These are phyloP conservation scores for Megalopta genalis DNA, from an alignment of 1,140 invertebrate genomes.

Conservation along the genomic window DNA sequence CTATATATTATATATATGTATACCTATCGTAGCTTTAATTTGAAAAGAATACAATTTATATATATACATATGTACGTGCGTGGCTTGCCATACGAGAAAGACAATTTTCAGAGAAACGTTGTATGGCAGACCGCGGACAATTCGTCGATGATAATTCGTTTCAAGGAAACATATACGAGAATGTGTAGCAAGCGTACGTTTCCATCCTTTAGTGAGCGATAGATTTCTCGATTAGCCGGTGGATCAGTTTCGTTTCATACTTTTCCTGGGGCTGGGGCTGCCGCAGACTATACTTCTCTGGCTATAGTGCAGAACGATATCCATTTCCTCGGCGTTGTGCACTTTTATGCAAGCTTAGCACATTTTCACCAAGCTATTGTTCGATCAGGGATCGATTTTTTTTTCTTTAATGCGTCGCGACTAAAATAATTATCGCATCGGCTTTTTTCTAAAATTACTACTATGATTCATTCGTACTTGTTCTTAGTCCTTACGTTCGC, in stretches of 20 bases:
- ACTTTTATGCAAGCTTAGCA: no score
- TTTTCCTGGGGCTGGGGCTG: slow-evolving; percentile 15
- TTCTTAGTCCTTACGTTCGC: no score
- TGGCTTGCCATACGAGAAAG: slow-evolving; percentile 1
- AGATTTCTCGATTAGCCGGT: slow-evolving; percentile 10
- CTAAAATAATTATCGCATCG: no score
- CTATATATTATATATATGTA: slow-evolving; percentile 30
- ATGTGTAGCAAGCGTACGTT: not conserved
- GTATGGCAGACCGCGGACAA: slow-evolving; percentile 6
- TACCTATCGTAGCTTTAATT: slow-evolving; percentile 40
- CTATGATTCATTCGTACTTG: no score
- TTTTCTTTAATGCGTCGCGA: no score
- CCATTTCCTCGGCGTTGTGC: no score
- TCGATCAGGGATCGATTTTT: no score
- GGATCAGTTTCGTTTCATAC: slow-evolving; percentile 5
- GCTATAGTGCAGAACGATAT: no score
- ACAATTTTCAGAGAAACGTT: not conserved
- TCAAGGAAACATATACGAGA: not conserved
- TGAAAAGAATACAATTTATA: slow-evolving; percentile 3
- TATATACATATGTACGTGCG: not conserved
- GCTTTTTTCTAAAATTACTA: no score
- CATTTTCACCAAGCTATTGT: no score
- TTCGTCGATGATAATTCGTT: slow-evolving; percentile 20
- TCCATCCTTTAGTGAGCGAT: slow-evolving; percentile 29
- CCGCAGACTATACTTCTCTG: not conserved